These are phyloP conservation scores for Notodonta dromedarius DNA, from an alignment of 2,888 invertebrate genomes.

Conservation along the genomic window DNA sequence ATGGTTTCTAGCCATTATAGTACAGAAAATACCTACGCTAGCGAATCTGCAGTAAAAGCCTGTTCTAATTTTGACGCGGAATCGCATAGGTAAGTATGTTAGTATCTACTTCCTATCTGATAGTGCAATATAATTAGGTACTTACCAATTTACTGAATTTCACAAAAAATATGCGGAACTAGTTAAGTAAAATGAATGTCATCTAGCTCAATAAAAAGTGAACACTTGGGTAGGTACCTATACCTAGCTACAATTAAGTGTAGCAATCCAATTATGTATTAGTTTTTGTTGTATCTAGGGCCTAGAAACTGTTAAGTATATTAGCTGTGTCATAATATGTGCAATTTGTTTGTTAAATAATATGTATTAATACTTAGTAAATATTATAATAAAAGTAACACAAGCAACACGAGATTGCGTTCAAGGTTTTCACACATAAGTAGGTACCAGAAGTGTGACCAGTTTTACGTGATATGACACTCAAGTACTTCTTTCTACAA, in stretches of 20 bases:
- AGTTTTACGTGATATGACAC: conserved; percentile 24
- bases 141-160: no score
- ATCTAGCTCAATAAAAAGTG: neutral
- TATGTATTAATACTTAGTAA: neutral
- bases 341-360: conserved; percentile 5
- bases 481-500: no score
- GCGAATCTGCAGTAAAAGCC: no score
- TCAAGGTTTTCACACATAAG: conserved; percentile 25
- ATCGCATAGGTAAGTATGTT: neutral
- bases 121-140: neutral
- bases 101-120: neutral
- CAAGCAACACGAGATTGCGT: conserved; percentile 17
- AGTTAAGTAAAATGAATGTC: neutral
- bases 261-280: neutral
- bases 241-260: conserved; percentile 9
- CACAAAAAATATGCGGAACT: conserved; percentile 2
- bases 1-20: no score
- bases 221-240: neutral
- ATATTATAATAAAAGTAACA: conserved; percentile 9
- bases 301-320: no score
- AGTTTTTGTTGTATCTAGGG: neutral
- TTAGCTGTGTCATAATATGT: no score
- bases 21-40: no score
- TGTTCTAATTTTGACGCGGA: neutral
- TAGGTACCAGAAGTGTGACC: conserved; percentile 10